These are phyloP conservation scores for Drosophila repleta DNA, from an alignment of 1,140 invertebrate species.

Conservation along the genomic window DNA sequence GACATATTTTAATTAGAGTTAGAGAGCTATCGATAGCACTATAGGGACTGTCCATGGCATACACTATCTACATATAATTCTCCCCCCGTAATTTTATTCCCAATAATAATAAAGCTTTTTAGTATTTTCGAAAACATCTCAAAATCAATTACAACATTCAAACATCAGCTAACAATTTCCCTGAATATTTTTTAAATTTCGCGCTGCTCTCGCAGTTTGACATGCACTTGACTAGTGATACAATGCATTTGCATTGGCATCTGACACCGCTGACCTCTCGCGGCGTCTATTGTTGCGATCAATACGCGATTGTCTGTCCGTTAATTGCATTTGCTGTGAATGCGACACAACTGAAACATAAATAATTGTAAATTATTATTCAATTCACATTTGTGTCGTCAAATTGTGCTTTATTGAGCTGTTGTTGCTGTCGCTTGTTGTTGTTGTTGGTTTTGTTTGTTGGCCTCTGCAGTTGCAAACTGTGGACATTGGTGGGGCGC, in stretches of 20 bases:
- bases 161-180: no score
- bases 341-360: slow-evolving; percentile 39
- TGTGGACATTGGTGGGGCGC: slow-evolving; percentile 58
- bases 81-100: no score
- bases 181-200: no score
- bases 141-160: no score
- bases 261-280: slow-evolving; percentile 49
- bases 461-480: slow-evolving; percentile 23
- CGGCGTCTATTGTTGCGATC: slow-evolving; percentile 25
- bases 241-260: slow-evolving; percentile 27
- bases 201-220: slow-evolving; percentile 9
- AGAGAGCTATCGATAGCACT: no score
- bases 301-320: slow-evolving; percentile 26
- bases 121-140: no score
- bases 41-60: no score
- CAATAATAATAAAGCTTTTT: no score
- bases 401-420: slow-evolving; percentile 61
- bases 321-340: slow-evolving; percentile 44
- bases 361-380: slow-evolving; percentile 67
- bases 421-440: slow-evolving; percentile 20
- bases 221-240: slow-evolving; percentile 9
- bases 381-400: slow-evolving; percentile 45
- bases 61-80: no score
- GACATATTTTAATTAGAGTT: no score
- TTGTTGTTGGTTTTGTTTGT: slow-evolving; percentile 25